Percentiles rank a stretch among this genome's conserved stretches.
Evolutionary conservation across 2,113 vertebrate species (phyloP).

Genomic region (Peromyscus maniculatus): DNA sequence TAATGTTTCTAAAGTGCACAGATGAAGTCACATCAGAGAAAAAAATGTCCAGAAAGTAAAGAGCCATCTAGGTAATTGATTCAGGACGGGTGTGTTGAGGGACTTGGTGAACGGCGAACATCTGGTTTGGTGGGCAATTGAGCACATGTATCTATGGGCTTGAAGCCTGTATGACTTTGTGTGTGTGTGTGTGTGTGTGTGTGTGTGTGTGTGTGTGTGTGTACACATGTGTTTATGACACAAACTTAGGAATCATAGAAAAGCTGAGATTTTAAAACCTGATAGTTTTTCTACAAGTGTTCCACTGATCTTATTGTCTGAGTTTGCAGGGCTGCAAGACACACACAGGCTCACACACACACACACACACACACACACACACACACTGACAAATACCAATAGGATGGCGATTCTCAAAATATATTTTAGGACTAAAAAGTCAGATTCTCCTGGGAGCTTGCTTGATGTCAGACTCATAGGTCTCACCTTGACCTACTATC

Average conservation of each 20-base stretch:
- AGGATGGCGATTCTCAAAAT: background rate
- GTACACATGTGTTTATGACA: background rate
- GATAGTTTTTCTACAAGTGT: background rate
- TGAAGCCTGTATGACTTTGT: background rate
- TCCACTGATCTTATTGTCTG: no score
- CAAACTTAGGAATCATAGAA: background rate
- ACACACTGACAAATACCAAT: background rate
- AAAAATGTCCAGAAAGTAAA: background rate
- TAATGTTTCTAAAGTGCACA: background rate
- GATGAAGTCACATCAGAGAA: background rate
- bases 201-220: rapidly evolving
- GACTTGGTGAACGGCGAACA: background rate
- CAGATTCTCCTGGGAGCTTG: background rate
- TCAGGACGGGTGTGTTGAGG: background rate
- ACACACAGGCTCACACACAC: background rate
- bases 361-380: background rate
- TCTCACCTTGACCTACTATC: background rate
- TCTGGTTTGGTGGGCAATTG: background rate
- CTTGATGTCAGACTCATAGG: background rate
- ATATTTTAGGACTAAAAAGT: no score
- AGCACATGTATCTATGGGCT: background rate
- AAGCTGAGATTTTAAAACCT: background rate
- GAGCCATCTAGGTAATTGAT: background rate
- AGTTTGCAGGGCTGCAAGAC: background rate
- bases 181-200: background rate